Evolutionary conservation across 2,797 vertebrate species (phyloP).

Genomic region (Melanotaenia pygmaea): DNA sequence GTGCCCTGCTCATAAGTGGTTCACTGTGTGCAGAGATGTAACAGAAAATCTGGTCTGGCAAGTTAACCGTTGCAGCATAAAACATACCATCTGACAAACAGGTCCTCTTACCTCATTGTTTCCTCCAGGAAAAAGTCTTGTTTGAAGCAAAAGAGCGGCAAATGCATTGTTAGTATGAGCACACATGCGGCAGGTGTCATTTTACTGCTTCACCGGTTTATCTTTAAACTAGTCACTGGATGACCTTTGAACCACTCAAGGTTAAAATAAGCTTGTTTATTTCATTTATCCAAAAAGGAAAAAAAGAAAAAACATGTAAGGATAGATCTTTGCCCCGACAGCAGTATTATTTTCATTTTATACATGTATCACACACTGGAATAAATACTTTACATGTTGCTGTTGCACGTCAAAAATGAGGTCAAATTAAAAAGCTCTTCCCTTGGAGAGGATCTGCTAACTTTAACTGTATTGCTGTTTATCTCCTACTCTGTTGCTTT

Average conservation of each 20-base stretch:
- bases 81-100: conserved; percentile 56
- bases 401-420: conserved; percentile 4
- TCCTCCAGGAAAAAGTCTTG: conserved; percentile 35
- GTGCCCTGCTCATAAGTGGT: conserved; percentile 24
- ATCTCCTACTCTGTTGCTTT: conserved; percentile 5
- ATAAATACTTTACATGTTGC: conserved; percentile 18
- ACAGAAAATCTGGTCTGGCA: conserved; percentile 66
- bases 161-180: neutral
- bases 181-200: neutral
- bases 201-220: neutral
- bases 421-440: conserved; percentile 2
- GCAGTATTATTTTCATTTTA: conserved; percentile 14
- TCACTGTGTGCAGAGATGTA: conserved; percentile 38
- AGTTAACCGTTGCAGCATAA: conserved; percentile 67
- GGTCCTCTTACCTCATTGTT: conserved; percentile 64
- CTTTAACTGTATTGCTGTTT: neutral
- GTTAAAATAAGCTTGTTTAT: neutral
- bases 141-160: conserved; percentile 10
- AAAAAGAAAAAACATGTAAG: neutral
- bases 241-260: neutral
- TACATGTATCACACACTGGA: neutral
- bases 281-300: neutral
- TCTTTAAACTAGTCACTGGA: neutral
- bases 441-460: conserved; percentile 1
- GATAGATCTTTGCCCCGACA: conserved; percentile 2